phyloP scores from a whole-genome alignment of 2,797 vertebrate species.

The Nannoperca australis region DNA sequence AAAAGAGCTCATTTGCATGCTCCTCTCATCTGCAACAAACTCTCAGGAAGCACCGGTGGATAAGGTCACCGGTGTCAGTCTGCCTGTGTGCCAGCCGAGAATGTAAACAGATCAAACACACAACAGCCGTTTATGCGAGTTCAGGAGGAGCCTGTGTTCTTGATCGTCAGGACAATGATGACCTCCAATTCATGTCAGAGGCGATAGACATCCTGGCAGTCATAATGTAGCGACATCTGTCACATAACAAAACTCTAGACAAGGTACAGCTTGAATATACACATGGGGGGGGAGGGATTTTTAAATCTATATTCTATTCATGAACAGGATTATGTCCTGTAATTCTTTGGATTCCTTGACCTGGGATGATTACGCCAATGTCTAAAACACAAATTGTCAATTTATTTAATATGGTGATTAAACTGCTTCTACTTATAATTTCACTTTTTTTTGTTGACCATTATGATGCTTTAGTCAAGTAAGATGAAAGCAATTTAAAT shows the following conservation, averaged over 20 bases:
- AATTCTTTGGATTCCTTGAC: neutral
- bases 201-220: slow-evolving; percentile 27
- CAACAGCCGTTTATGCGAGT: slow-evolving; percentile 45
- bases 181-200: slow-evolving; percentile 43
- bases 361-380: neutral
- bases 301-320: neutral
- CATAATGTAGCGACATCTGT: slow-evolving; percentile 1
- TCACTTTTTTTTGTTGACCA: slow-evolving; percentile 4
- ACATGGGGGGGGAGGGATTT: neutral
- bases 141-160: slow-evolving; percentile 33
- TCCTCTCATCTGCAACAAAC: slow-evolving; percentile 65
- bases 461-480: neutral
- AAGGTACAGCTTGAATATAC: neutral
- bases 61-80: slow-evolving; percentile 79
- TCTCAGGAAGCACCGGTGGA: slow-evolving; percentile 71
- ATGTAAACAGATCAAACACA: slow-evolving; percentile 73
- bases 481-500: neutral
- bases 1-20: slow-evolving; percentile 77
- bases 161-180: slow-evolving; percentile 49
- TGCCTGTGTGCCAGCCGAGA: slow-evolving; percentile 57
- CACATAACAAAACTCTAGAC: neutral
- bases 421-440: neutral
- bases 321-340: neutral
- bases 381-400: neutral
- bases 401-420: neutral